Conservation (phyloP, 2,113 vertebrate genomes). For the Mustelus asterias region DNA sequence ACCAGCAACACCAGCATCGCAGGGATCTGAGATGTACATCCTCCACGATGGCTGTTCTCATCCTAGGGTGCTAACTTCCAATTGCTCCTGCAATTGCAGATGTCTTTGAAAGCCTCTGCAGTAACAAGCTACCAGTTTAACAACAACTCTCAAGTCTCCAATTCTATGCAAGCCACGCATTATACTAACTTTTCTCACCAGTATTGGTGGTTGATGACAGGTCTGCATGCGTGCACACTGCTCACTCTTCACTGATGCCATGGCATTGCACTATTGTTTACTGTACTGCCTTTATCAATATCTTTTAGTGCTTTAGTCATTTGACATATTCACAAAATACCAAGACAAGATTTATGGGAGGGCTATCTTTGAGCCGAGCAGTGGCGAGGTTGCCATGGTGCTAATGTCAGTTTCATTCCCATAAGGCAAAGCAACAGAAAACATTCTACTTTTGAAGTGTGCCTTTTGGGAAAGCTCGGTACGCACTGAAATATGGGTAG, state of each 20-base stretch:
- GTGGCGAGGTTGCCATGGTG: background rate
- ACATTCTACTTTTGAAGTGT: background rate
- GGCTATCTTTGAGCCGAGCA: background rate
- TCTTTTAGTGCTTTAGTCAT: background rate
- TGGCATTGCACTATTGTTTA: background rate
- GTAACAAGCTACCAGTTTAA: background rate
- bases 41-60: background rate
- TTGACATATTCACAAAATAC: background rate
- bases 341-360: background rate
- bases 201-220: background rate
- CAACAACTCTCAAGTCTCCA: background rate
- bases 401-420: constrained; percentile 4
- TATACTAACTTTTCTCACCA: background rate
- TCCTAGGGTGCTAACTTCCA: too few relatives aligned
- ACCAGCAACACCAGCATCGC: background rate
- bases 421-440: constrained; percentile 1
- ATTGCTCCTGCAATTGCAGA: background rate
- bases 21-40: background rate
- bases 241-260: background rate
- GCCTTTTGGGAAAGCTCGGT: background rate
- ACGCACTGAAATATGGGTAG: background rate
- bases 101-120: background rate
- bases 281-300: background rate
- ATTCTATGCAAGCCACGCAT: background rate
- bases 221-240: background rate